Conservation (phyloP, 2,113 vertebrate genomes). For the Procavia capensis region DNA sequence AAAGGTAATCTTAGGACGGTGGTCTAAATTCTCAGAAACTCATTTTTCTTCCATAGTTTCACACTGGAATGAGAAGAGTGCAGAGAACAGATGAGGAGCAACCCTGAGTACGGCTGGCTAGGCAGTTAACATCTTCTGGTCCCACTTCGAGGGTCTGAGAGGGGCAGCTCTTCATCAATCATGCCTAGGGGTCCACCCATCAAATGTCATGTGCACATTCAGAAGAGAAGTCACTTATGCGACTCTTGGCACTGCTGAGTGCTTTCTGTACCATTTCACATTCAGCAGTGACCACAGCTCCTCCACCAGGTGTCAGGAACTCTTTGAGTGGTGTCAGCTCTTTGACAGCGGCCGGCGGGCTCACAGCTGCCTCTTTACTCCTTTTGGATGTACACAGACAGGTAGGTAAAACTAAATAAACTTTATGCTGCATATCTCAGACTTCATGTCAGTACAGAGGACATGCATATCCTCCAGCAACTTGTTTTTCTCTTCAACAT, state of each 20-base stretch:
- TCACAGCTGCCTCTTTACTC: not conserved
- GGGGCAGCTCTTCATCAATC: not conserved
- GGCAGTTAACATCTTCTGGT: rapidly evolving
- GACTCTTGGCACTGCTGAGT: not conserved
- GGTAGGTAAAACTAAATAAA: not conserved
- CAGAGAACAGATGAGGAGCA: not conserved
- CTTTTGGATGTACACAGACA: not conserved
- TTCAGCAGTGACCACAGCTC: no score
- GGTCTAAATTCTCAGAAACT: not conserved
- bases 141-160: not conserved
- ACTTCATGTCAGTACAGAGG: not conserved
- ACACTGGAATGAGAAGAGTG: not conserved
- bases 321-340: not conserved
- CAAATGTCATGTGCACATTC: not conserved
- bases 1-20: not conserved
- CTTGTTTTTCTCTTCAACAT: not conserved
- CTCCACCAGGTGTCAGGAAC: not conserved
- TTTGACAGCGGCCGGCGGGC: no score
- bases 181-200: not conserved
- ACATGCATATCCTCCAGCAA: not conserved
- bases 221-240: not conserved
- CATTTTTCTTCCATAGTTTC: not conserved
- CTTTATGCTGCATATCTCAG: not conserved
- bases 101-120: not conserved
- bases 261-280: not conserved